Evolutionary conservation across 2,797 vertebrate species (phyloP).

Genomic region (Enteromius trimaculatus): DNA sequence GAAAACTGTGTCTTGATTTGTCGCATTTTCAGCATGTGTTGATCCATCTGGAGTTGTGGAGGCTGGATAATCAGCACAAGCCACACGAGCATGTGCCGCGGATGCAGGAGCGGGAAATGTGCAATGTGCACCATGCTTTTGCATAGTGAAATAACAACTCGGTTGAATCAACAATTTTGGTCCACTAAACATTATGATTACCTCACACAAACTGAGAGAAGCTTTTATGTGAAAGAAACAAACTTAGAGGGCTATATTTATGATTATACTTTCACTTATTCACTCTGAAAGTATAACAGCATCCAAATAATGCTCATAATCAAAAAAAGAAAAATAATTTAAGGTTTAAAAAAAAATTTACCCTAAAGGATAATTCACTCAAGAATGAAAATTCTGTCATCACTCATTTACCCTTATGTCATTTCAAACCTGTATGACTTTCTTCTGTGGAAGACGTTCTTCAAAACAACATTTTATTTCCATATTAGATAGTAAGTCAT

Average conservation of each 20-base stretch:
- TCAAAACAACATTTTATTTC: background rate
- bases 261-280: background rate
- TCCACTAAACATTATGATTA: constrained; percentile 36
- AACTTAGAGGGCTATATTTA: background rate
- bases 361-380: background rate
- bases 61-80: constrained; percentile 77
- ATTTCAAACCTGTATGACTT: background rate
- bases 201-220: constrained; percentile 4
- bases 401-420: background rate
- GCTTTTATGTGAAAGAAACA: background rate
- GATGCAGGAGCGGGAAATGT: constrained; percentile 69
- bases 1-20: constrained; percentile 74
- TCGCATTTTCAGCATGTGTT: constrained; percentile 83
- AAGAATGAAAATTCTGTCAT: background rate
- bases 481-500: background rate
- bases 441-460: background rate
- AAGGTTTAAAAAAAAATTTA: too few species aligned
- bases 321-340: too few species aligned
- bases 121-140: constrained; percentile 43
- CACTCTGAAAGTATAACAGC: background rate
- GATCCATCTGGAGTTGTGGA: constrained; percentile 79
- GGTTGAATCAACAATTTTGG: constrained; percentile 14
- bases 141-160: constrained; percentile 39
- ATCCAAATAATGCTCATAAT: background rate
- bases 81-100: constrained; percentile 70